Base-by-base conservation (phyloP, 1,140 invertebrate species). In the Papilio polyxenes region DNA sequence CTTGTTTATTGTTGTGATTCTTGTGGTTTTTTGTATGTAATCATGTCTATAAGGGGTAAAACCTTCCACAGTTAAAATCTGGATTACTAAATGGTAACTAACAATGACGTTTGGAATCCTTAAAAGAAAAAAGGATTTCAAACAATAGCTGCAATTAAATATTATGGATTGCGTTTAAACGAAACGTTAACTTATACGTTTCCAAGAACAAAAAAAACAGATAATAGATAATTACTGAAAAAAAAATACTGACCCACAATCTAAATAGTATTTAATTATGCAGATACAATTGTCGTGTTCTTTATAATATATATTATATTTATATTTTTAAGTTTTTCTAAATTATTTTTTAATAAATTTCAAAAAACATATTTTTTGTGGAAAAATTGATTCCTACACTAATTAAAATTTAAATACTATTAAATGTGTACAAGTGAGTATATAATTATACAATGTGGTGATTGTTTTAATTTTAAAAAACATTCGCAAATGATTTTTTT, bases 131-230 rank as follows among this genome's bases (percentile, higher is more conserved):
- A 69, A 62, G 59, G 5, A 69, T 69, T 69, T 69, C 62, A 69
- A 69, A 69, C 62, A 69, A 69, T 69, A 69, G 62, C 10, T 69
- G 31, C 23, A 69, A 69, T 69, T 69, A 69, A n/a, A 69, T 37
- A n/a, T 69, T 31, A 69, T 20, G 3, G 62, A 37, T 69, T 69
- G 62, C 62, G 62, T 69, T 69, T 31, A 10, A 69, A 62, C 59
- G 20, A 62, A 23, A 69, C 23, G 10, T 11, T 20, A 2, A 10
- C 7, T 65, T 15, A 23, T 69, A 69, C 23, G 62, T 37, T 69
- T 69, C 23, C 20, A 69, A 31, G 62, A 69, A 69, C 0, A 37
- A 20, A 69, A 23, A 69, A 69, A 37, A 37, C 23, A 23, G 10
- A 65, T 31, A 37, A 10, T 69, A 31, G 2, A 37, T 69, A 37